Evolutionary conservation across 2,113 vertebrate species (phyloP).

Genomic region (Mohoua ochrocephala): DNA sequence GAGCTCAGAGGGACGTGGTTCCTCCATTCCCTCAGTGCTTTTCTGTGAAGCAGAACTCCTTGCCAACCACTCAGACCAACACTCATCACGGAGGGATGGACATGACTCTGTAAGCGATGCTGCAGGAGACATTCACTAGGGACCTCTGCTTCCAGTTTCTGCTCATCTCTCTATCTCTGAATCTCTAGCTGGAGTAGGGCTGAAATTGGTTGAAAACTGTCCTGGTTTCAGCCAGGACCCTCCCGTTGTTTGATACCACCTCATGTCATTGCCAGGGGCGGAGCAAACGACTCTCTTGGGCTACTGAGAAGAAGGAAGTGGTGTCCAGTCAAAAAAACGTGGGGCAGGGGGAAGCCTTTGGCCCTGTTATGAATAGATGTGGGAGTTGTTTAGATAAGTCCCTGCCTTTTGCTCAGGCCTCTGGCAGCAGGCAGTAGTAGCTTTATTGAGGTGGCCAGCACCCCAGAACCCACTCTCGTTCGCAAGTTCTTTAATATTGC

Average conservation of each 20-base stretch:
- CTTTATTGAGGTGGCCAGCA: no score
- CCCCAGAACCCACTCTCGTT: no score
- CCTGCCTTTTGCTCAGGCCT: no score
- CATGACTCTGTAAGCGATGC: fast-evolving
- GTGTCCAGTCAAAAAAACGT: background rate
- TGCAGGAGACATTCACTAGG: background rate
- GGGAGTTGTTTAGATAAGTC: no score
- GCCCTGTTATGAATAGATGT: no score
- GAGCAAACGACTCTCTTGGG: background rate
- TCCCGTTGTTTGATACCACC: background rate
- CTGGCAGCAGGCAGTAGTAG: no score
- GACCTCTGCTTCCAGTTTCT: background rate
- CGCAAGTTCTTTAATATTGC: no score
- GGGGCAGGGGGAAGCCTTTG: background rate
- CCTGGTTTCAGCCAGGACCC: background rate
- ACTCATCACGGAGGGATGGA: fast-evolving
- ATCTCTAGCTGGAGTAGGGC: background rate
- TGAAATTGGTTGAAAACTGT: background rate
- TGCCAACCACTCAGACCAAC: background rate
- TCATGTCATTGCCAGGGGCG: background rate
- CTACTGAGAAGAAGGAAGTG: background rate
- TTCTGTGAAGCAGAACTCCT: background rate
- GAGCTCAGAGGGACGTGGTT: fast-evolving
- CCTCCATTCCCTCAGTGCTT: background rate
- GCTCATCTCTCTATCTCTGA: background rate